These are phyloP conservation scores for Drosophila tanythrix DNA, from an alignment of 2,888 invertebrate species.

Conservation along the genomic window DNA sequence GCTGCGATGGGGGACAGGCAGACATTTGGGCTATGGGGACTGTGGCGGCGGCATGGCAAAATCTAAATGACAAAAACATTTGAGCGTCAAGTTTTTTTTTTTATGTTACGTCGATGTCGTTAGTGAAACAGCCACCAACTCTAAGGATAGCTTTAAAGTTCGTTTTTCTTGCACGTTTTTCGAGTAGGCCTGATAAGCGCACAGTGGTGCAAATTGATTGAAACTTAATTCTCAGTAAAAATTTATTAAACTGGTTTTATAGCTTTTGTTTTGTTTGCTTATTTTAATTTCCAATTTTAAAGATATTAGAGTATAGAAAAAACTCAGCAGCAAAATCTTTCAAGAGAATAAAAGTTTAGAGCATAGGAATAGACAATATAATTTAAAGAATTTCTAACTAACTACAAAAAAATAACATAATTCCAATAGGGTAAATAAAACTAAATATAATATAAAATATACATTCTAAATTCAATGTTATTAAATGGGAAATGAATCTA, in stretches of 20 bases:
- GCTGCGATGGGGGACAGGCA: background rate
- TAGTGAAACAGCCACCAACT: constrained; percentile 20
- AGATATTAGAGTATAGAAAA: no score
- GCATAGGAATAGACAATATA: background rate
- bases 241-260: background rate
- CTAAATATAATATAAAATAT: background rate
- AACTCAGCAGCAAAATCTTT: background rate
- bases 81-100: constrained; percentile 51
- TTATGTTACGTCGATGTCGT: constrained; percentile 46
- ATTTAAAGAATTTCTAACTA: background rate
- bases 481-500: background rate
- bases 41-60: constrained; percentile 49
- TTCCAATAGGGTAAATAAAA: background rate
- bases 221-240: background rate
- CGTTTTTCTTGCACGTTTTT: constrained; percentile 29
- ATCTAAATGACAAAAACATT: constrained; percentile 80
- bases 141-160: constrained; percentile 46
- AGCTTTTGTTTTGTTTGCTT: background rate
- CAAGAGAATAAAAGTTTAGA: background rate
- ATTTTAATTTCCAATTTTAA: background rate
- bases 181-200: constrained; percentile 22
- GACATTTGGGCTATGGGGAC: background rate
- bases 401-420: background rate
- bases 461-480: background rate
- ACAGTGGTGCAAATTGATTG: constrained; percentile 38